Conservation (phyloP, 2,797 vertebrate species). For the Urosaurus nigricauda region DNA sequence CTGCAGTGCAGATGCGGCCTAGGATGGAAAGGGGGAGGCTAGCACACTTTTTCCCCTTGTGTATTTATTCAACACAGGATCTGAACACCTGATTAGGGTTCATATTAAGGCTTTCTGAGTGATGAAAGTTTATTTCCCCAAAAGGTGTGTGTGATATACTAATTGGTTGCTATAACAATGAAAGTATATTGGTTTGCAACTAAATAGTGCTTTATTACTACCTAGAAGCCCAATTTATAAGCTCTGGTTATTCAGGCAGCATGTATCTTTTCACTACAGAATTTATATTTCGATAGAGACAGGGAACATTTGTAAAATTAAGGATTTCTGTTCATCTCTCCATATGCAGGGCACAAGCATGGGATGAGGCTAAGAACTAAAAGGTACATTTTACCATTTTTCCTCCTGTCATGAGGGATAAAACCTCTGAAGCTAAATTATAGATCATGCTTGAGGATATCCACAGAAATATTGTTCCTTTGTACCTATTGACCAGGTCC, state of each 20-base stretch:
- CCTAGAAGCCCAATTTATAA: conserved; percentile 16
- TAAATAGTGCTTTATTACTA: conserved; percentile 13
- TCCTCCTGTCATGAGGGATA: not conserved
- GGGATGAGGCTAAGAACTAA: not conserved
- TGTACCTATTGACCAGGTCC: not conserved
- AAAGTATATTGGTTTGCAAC: conserved; percentile 21
- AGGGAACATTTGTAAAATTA: conserved; percentile 2
- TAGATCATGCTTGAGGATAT: not conserved
- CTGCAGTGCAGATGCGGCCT: not conserved
- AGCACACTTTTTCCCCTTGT: not conserved
- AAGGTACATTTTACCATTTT: not conserved
- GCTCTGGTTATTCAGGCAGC: not conserved
- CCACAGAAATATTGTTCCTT: not conserved
- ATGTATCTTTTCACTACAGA: not conserved
- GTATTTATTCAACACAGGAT: not conserved
- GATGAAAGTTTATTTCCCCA: conserved; percentile 28
- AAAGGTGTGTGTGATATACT: conserved; percentile 4
- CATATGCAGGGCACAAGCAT: not conserved
- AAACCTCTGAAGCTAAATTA: not conserved
- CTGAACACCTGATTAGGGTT: not conserved
- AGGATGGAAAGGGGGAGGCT: not conserved
- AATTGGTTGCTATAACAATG: conserved; percentile 37
- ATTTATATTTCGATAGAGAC: not conserved
- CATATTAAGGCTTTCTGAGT: conserved; percentile 7
- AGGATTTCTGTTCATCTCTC: not conserved